Base-by-base conservation (phyloP, 2,113 vertebrate genomes). In the Calyptommatus sinebrachiatus region DNA sequence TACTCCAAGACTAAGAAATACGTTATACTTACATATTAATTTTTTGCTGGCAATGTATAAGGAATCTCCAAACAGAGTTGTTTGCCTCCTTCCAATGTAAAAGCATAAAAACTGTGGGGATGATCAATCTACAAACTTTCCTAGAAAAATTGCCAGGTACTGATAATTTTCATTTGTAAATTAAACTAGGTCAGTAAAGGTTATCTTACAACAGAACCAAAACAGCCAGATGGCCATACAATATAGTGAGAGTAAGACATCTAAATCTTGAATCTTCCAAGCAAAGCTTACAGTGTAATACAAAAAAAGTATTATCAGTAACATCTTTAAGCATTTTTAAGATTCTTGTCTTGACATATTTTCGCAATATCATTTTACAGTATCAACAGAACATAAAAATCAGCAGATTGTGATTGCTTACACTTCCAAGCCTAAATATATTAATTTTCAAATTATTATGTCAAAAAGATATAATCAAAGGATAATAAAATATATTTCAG, bases 201-300 rank as follows among this genome's bases (percentile, higher is more conserved):
- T 73, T 24, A 53, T 66, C 48, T 57, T 53, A 73, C 63, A 80
- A 66, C 20, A 31, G 18, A 18, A 57, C 53, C 53, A 57, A 57
- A 50, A 80, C 14, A 57, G 31, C n/a, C 71, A 67, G 48, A 9
- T 57, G 28, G 46, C 71, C 73, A 73, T 66, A 18, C 22, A 35
- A 73, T 10, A 31, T 86, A 88, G 76, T 4, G 11, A 62, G 24
- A 79, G 73, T 50, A 1, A 85, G 6, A 57, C 35, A 77, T 29
- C 79, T 48, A 7, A 7, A 73, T 50, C 50, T 41, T 72, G 3
- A 57, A 70, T 16, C 73, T 31, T 29, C 18, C 77, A 57, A 57
- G 14, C 53, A 16, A 18, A 57, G 53, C 14, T 57, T 22, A 76
- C 85, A 2, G 76, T 35, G 72, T 67, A 60, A 65, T 75, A 81